Percentiles rank a stretch among this genome's conserved stretches.
Evolutionary conservation across 2,113 vertebrate species (phyloP).

Genomic region (Saccopteryx leptura): DNA sequence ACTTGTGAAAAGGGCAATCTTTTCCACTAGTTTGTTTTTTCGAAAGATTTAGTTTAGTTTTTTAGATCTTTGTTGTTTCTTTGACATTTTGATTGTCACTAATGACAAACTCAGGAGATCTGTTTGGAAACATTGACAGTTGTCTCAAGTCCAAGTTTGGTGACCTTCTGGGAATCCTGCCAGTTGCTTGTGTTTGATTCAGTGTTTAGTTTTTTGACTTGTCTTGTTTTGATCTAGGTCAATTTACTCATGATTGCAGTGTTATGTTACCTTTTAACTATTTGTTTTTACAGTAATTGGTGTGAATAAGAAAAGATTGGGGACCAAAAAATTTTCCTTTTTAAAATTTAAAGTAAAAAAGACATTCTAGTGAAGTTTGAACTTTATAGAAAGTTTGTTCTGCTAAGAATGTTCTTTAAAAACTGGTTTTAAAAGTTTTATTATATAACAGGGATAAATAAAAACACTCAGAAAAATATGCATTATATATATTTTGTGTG

Average conservation of each 20-base stretch:
- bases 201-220: slow-evolving; percentile 66
- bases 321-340: background rate
- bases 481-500: background rate
- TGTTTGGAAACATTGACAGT: slow-evolving; percentile 48
- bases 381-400: slow-evolving; percentile 25
- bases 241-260: slow-evolving; percentile 50
- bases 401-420: slow-evolving; percentile 34
- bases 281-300: slow-evolving; percentile 53
- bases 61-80: background rate
- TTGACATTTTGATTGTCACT: slow-evolving; percentile 53
- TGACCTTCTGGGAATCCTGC: slow-evolving; percentile 75
- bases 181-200: slow-evolving; percentile 58
- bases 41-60: background rate
- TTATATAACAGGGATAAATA: background rate
- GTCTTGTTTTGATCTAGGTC: slow-evolving; percentile 72
- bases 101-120: slow-evolving; percentile 45
- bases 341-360: slow-evolving; percentile 60
- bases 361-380: slow-evolving; percentile 9
- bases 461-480: background rate
- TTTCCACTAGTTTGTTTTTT: background rate
- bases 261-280: background rate
- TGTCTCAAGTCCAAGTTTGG: slow-evolving; percentile 67
- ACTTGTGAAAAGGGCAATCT: background rate
- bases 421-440: slow-evolving; percentile 10
- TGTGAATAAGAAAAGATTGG: slow-evolving; percentile 66